Base-by-base conservation (phyloP, 2,888 invertebrate genomes). In the Athalia circularis region DNA sequence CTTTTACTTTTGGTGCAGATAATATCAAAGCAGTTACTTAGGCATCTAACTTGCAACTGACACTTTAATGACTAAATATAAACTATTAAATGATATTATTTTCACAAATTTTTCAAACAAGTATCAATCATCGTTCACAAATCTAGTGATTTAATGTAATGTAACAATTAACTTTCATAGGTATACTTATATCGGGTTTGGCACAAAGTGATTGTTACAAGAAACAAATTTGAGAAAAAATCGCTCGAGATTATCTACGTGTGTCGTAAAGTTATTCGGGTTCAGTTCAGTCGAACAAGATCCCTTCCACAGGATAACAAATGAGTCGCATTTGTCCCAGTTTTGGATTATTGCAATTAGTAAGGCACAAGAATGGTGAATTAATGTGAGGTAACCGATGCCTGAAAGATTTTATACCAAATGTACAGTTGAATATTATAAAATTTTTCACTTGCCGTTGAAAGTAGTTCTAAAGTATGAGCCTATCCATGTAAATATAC, bases 61-160 rank as follows among this genome's bases (percentile, higher is more conserved):
- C 50, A 59, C 1, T 59, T 47, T n/a, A 59, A 59, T 5, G 47
- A 47, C 47, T 9, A 59, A 47, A 13, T 45, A 59, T 6, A 47
- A 59, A 72, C 57, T 72, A 72, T 72, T 72, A 72, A 70, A 70
- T 70, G 45, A 70, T 70, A 70, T 70, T 70, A 70, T 70, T 70
- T 72, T 59, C 72, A 57, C 57, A 5, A 45, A 13, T 59, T 15
- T n/a, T 72, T 47, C 13, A 45, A 72, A 54, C 52, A 52, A 70
- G 54, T 70, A 54, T 54, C n/a, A 70, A 70, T 70, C 47, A 72
- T 57, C 57, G n/a, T 13, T 52, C 52, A 54, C 43, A 54, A 65
- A 48, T 13, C 45, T 65, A 65, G 15, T 29, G 47, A 4, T 48
- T 29, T 47, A 59, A 9, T 13, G 59, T 72, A 59, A 72, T 13